Base-by-base conservation (phyloP, 1,140 invertebrate genomes). In the Pararge aegeria region DNA sequence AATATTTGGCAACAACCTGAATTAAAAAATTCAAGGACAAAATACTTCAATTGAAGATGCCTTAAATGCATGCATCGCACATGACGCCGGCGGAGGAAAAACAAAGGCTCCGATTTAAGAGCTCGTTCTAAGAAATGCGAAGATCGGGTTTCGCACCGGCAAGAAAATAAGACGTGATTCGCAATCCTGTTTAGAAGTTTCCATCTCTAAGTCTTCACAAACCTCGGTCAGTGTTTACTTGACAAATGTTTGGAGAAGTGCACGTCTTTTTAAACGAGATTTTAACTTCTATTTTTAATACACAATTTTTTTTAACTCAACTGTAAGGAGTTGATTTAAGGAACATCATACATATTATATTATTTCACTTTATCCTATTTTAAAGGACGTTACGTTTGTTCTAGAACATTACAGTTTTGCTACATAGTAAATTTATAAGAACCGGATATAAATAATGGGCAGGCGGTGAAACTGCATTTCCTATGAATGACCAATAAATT, bases 81-180 rank as follows among this genome's bases (percentile, higher is more conserved):
- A 59, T 49, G 48, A 56, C 48, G 49, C 46, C 48, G 27, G 21
- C 24, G 51, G 34, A 48, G 61, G 50, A 66, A 68, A 68, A 68
- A 61, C 54, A 65, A 60, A 64, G 59, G 30, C 21, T 52, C 53
- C 50, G 54, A 63, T 56, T 52, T 56, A 54, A 60, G 54, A 63
- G 54, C 63, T 56, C 44, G 57, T 70, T 70, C 68, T 40, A 52
- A 70, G 68, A 70, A 70, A 55, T 52, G 24, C 54, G 19, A 58
- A 60, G 59, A 66, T 57, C 60, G 50, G 37, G 64, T 66, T 69
- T 56, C 50, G 20, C 48, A 30, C 37, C 37, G 10, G 60, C 53
- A 69, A 63, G 67, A 60, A 60, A 69, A 48, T 50, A 56, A 57
- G 56, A 69, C 59, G 55, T 52, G 53, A 65, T 60, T 64, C 50